Evolutionary conservation across 2,888 invertebrate species (phyloP).

Genomic region (Parelbella ahira): DNA sequence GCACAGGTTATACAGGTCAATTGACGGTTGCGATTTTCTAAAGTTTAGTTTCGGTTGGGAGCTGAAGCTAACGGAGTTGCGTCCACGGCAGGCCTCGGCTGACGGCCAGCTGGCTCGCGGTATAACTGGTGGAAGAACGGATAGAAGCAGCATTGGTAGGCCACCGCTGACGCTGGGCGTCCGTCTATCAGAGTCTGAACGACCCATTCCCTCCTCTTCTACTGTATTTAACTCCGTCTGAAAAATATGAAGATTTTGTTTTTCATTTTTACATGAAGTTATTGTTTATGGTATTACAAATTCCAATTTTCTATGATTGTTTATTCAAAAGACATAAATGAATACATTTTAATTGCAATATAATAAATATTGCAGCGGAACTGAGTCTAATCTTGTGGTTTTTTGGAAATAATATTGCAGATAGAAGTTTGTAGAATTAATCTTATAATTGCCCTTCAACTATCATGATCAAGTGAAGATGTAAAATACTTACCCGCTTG

Average conservation of each 20-base stretch:
- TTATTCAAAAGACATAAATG: too few relatives aligned
- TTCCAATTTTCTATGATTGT: background rate
- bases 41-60: conserved; percentile 84
- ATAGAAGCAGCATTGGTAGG: conserved; percentile 84
- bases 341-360: too few relatives aligned
- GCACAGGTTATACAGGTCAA: conserved; percentile 81
- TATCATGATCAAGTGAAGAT: background rate
- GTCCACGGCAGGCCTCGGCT: conserved; percentile 82
- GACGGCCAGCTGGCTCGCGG: conserved; percentile 90
- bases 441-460: too few relatives aligned
- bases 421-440: too few relatives aligned
- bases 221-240: conserved; percentile 71
- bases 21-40: conserved; percentile 76
- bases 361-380: too few relatives aligned
- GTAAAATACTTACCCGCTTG: conserved; percentile 43
- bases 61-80: conserved; percentile 83
- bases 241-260: conserved; percentile 20
- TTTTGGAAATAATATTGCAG: too few relatives aligned
- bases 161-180: conserved; percentile 86
- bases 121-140: conserved; percentile 87
- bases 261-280: too few relatives aligned
- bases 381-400: too few relatives aligned
- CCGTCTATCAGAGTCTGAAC: conserved; percentile 45
- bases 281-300: too few relatives aligned
- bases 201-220: conserved; percentile 57